Percentiles rank a stretch among this genome's conserved stretches.
Evolutionary conservation across 1,140 invertebrate species (phyloP).

Genomic region (Drosophila yakuba): DNA sequence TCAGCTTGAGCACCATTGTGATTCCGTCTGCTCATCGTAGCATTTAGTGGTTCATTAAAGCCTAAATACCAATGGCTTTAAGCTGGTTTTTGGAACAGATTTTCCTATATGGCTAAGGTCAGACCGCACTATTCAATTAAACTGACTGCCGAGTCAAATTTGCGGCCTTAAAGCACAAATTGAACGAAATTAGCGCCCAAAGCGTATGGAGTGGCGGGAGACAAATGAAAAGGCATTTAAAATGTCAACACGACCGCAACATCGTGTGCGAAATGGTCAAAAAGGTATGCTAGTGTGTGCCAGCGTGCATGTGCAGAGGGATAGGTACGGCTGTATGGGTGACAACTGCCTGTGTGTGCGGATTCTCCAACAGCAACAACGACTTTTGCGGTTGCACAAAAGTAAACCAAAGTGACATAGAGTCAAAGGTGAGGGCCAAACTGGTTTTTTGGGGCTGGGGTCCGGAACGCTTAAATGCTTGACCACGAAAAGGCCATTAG

Average conservation of each 20-base stretch:
- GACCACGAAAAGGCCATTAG: conserved; percentile 82
- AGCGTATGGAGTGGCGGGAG: conserved; percentile 17
- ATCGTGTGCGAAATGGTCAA: conserved; percentile 80
- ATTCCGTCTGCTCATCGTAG: background rate
- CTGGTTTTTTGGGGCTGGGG: conserved; percentile 45
- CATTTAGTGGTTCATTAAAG: conserved; percentile 5
- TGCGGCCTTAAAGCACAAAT: conserved; percentile 68
- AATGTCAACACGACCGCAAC: conserved; percentile 82
- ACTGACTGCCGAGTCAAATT: conserved; percentile 47
- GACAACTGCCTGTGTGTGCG: conserved; percentile 5
- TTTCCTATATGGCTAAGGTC: conserved; percentile 29
- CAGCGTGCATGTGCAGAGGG: conserved; percentile 8
- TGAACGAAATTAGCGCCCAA: conserved; percentile 70
- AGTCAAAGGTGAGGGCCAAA: conserved; percentile 58
- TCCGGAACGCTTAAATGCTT: conserved; percentile 76
- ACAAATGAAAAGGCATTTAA: conserved; percentile 81
- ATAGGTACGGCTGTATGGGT: conserved; percentile 21
- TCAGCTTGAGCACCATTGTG: no score
- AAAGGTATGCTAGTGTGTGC: conserved; percentile 64
- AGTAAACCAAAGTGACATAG: conserved; percentile 63
- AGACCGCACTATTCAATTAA: conserved; percentile 48
- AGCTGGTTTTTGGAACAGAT: background rate
- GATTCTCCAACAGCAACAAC: conserved; percentile 48
- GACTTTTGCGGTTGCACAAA: conserved; percentile 79
- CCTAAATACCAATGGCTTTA: background rate